Evolutionary conservation across 2,797 vertebrate species (phyloP).

Genomic region (Erethizon dorsatum): DNA sequence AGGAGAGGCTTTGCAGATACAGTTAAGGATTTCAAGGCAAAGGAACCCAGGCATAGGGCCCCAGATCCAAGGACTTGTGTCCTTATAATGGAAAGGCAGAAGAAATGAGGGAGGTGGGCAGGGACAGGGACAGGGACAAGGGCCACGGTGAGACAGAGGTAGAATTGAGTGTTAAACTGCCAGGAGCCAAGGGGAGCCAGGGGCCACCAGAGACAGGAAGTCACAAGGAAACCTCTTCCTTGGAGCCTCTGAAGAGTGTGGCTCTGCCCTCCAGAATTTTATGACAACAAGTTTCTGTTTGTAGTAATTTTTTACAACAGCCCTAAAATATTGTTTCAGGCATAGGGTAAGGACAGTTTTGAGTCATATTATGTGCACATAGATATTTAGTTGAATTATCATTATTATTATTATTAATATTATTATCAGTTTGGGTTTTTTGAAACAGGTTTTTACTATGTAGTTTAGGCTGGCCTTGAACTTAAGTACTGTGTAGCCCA

Average conservation of each 20-base stretch:
- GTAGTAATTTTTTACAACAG: neutral
- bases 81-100: neutral
- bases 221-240: neutral
- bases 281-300: slow-evolving; percentile 2
- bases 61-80: neutral
- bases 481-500: neutral
- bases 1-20: neutral
- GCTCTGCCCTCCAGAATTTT: neutral
- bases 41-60: neutral
- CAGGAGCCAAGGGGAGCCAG: neutral
- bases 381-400: neutral
- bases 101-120: neutral
- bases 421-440: neutral
- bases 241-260: neutral
- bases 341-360: neutral
- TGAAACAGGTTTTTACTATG: neutral
- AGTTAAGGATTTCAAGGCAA: neutral
- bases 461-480: neutral
- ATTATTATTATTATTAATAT: neutral
- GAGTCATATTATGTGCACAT: neutral
- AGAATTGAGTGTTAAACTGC: neutral
- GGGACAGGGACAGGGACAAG: neutral
- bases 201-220: neutral
- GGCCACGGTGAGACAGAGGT: too few relatives aligned
- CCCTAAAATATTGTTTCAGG: neutral